A percentile compares a stretch with the other conserved stretches of the same genome.
Evolutionary conservation across 2,888 invertebrate genomes (phyloP).

Genomic region (Melanostoma mellinum): DNA sequence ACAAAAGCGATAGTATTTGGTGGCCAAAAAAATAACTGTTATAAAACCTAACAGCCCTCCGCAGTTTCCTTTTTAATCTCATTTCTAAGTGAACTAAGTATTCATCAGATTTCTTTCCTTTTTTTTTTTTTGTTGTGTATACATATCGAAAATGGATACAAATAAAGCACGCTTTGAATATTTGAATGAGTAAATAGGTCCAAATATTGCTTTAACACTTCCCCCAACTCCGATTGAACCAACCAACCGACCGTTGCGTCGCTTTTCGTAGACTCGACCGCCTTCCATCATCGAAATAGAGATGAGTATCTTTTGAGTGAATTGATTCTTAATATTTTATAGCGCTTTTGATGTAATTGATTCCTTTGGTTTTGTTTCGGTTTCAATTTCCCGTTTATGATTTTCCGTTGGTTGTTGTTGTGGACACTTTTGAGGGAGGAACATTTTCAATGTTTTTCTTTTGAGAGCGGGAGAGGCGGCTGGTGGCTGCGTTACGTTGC

Average conservation of each 20-base stretch:
- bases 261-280: background rate
- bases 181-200: no score
- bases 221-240: background rate
- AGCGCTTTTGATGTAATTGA: background rate
- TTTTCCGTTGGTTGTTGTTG: conserved; percentile 19
- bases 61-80: conserved; percentile 23
- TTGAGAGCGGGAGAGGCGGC: no score
- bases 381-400: conserved; percentile 31
- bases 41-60: background rate
- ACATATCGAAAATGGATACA: background rate
- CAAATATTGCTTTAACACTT: background rate
- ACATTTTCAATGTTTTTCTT: background rate
- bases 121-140: no score
- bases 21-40: conserved; percentile 13
- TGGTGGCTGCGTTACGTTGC: no score
- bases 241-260: background rate
- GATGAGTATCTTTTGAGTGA: conserved; percentile 25
- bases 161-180: conserved; percentile 12
- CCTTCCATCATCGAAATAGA: background rate
- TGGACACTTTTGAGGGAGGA: conserved; percentile 26
- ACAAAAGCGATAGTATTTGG: conserved; percentile 5
- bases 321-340: conserved; percentile 63
- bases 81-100: conserved; percentile 53
- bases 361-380: background rate
- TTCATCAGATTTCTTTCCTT: conserved; percentile 9